Conservation (phyloP, 2,113 vertebrate genomes). For the Spea multiplicata region DNA sequence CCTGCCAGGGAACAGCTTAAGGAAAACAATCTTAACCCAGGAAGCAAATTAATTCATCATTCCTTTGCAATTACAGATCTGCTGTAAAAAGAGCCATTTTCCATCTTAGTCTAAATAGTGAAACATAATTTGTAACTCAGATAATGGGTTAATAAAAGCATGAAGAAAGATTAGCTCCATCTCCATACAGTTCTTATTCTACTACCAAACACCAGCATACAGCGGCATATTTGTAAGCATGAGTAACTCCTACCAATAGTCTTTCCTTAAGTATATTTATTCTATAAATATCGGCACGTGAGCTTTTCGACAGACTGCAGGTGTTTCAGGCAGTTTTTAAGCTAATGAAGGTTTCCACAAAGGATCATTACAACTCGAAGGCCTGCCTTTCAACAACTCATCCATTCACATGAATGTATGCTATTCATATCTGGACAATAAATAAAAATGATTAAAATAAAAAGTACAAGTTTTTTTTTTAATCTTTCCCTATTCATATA, state of each 20-base stretch:
- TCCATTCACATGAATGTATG: neutral
- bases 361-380: neutral
- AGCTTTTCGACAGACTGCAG: constrained; percentile 23
- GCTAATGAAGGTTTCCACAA: neutral
- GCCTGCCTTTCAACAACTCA: neutral
- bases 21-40: constrained; percentile 26
- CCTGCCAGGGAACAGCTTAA: constrained; percentile 39
- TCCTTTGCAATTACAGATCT: constrained; percentile 6
- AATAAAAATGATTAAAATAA: no score
- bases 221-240: constrained; percentile 1
- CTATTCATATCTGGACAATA: no score
- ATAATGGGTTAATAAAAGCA: neutral
- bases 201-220: constrained; percentile 12
- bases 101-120: constrained; percentile 7
- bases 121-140: neutral
- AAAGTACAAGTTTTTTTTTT: no score
- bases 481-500: no score
- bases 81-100: constrained; percentile 1
- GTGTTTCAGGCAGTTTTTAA: constrained; percentile 23
- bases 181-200: neutral
- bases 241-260: constrained; percentile 6
- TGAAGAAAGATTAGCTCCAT: neutral
- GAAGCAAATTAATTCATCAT: neutral
- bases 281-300: neutral
- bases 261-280: neutral